Evolutionary conservation across 2,113 vertebrate species (phyloP), one percentile per base, ranked within the genome.

Genomic region (Eubucco bourcierii): DNA sequence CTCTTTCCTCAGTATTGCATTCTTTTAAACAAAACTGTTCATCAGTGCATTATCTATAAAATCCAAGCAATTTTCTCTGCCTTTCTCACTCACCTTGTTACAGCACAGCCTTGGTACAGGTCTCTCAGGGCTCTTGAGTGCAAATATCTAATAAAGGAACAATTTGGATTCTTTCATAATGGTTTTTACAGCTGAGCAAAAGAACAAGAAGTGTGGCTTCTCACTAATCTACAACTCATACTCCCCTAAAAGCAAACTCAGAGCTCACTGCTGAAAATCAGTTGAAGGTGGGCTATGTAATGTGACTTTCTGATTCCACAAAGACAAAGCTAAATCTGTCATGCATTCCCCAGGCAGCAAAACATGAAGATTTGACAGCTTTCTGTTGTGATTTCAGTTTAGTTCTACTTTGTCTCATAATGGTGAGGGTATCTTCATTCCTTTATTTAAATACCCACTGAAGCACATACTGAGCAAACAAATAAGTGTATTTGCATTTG

Each of bases 401-500:
- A 56, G 31, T 66, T 77, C 52, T 80, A 33, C 29, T 80, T 34
- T 63, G 27, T 53, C 50, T 76, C 24, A 21, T 53, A 64, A 70
- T 64, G 34, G 7, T 84, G 41, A 71, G 19, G 11, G 2, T 56
- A 70, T 85, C 31, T 82, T 82, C 3, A 37, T 78, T 60, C 83
- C 52, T 80, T 84, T 90, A 33, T 78, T 87, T 70, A 90, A 92
- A 66, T 82, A 86, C 25, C 11, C 34, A 50, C n/a, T 55, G 27
- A 88, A 92, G 73, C 3, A 3, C 7, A 15, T 34, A 66, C 3
- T 0, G 0, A 90, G 39, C 23, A 92, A 64, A 84, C 14, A 80
- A 71, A 29, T 53, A 68, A 76, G 29, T 47, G n/a, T 64, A 29
- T 70, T 76, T 73, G 29, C 20, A 37, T 58, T 90, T 37, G 50